These are phyloP conservation scores for Ceratosolen fusciceps DNA, from an alignment of 1,140 invertebrate species.

Conservation along the genomic window DNA sequence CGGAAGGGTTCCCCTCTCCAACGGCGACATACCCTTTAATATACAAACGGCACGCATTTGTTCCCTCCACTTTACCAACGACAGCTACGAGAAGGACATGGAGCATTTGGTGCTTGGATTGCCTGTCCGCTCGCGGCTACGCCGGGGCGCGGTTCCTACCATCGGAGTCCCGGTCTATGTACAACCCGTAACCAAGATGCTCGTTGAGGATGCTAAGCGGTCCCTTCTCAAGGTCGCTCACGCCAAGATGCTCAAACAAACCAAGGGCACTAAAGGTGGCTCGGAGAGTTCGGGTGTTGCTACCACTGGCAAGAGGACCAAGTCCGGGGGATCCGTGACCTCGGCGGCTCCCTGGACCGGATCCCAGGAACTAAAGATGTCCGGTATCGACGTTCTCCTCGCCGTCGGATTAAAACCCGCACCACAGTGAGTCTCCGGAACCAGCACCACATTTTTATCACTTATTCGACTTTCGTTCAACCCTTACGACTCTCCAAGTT, in stretches of 20 bases:
- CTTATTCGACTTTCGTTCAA: neutral
- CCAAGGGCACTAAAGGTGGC: constrained; percentile 28
- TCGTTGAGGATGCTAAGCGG: constrained; percentile 68
- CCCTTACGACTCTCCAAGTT: neutral
- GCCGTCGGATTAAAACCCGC: constrained; percentile 67
- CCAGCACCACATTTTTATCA: neutral
- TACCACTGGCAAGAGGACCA: constrained; percentile 31
- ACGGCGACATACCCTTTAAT: constrained; percentile 70
- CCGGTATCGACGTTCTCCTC: constrained; percentile 62
- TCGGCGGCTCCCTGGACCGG: constrained; percentile 40
- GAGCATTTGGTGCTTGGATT: constrained; percentile 74
- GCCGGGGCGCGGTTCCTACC: constrained; percentile 72
- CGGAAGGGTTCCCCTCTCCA: constrained; percentile 68
- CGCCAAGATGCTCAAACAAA: constrained; percentile 58
- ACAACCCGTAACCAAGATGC: constrained; percentile 67
- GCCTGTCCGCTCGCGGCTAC: constrained; percentile 72
- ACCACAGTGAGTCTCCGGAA: constrained; percentile 60
- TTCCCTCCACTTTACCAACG: constrained; percentile 73
- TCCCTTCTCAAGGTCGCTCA: constrained; percentile 66
- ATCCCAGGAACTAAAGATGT: constrained; percentile 55
- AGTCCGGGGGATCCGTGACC: constrained; percentile 22
- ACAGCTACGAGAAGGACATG: constrained; percentile 74
- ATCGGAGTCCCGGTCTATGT: constrained; percentile 72
- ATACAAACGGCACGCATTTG: constrained; percentile 75
- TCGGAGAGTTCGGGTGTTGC: neutral